phyloP scores from a whole-genome alignment of 92 coral and sea anemone species.

The Paramuricea clavata region DNA sequence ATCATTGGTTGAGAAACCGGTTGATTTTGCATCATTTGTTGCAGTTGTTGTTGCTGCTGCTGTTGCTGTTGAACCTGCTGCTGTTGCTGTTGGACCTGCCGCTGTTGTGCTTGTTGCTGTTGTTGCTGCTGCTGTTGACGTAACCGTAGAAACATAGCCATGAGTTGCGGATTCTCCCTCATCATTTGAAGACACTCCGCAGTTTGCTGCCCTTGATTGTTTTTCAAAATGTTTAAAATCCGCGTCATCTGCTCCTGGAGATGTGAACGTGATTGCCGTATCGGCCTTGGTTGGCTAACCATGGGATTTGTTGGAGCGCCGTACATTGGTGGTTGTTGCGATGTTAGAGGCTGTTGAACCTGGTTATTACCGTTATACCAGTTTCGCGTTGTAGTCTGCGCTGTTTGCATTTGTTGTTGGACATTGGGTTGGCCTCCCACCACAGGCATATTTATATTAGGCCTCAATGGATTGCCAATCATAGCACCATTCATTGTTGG shows the following conservation, averaged over 20 bases:
- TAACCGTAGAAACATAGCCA: slow-evolving; percentile 82
- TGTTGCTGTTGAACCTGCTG: slow-evolving; percentile 53
- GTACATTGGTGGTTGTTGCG: slow-evolving; percentile 33
- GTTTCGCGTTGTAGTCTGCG: slow-evolving; percentile 27
- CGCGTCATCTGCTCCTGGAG: slow-evolving; percentile 48
- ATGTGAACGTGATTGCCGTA: slow-evolving; percentile 43
- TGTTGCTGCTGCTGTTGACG: slow-evolving; percentile 75
- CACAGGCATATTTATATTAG: slow-evolving; percentile 21
- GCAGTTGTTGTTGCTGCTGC: slow-evolving; percentile 75
- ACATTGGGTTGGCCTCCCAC: slow-evolving; percentile 65
- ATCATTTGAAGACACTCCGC: slow-evolving; percentile 91
- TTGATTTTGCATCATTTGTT: slow-evolving; percentile 77
- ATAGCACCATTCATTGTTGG: slow-evolving; percentile 9
- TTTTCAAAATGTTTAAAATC: slow-evolving; percentile 34
- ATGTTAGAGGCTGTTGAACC: slow-evolving; percentile 14
- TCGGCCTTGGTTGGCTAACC: slow-evolving; percentile 31
- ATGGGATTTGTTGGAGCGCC: slow-evolving; percentile 24
- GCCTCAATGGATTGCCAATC: background rate
- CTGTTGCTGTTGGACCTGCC: slow-evolving; percentile 70
- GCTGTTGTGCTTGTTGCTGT: slow-evolving; percentile 76
- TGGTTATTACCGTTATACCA: slow-evolving; percentile 38
- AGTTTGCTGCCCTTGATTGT: slow-evolving; percentile 77
- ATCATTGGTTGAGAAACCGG: slow-evolving; percentile 77
- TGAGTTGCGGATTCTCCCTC: slow-evolving; percentile 89
- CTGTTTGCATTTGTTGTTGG: slow-evolving; percentile 35